These are phyloP conservation scores for Centropus unirufus DNA, from an alignment of 2,113 vertebrate species.

Conservation along the genomic window DNA sequence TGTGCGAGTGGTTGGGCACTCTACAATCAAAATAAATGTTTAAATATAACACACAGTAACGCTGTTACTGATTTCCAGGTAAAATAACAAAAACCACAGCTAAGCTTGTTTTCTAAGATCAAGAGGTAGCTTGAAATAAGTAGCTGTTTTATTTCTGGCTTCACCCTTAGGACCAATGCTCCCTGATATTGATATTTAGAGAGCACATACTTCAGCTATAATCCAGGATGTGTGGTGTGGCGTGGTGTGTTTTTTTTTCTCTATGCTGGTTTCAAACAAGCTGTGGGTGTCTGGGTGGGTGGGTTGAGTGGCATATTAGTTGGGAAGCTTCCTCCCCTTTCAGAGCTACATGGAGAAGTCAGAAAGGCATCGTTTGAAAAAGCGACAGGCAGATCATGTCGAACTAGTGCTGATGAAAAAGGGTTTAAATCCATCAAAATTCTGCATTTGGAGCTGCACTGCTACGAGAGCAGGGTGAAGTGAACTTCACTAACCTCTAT, in stretches of 20 bases:
- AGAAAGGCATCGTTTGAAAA: conserved; percentile 68
- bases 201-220: conserved; percentile 62
- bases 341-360: conserved; percentile 64
- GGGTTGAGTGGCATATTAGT: conserved; percentile 78
- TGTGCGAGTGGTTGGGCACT: background rate
- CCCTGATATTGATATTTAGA: conserved; percentile 41
- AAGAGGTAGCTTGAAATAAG: background rate
- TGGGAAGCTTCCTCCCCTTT: conserved; percentile 72
- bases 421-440: conserved; percentile 67
- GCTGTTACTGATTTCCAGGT: background rate
- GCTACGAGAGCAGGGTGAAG: background rate
- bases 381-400: conserved; percentile 71
- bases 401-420: conserved; percentile 52
- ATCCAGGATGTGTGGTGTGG: conserved; percentile 14
- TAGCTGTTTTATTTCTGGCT: conserved; percentile 16
- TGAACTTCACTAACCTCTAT: conserved; percentile 50
- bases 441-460: conserved; percentile 57
- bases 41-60: background rate
- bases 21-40: background rate
- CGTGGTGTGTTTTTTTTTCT: conserved; percentile 16
- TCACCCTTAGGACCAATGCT: conserved; percentile 56
- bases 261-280: conserved; percentile 54
- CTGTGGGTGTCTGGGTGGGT: conserved; percentile 79
- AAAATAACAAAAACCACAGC: background rate
- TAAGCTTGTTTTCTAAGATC: background rate